Base-by-base conservation (phyloP, 2,797 vertebrate species). In the Sciurus carolinensis region DNA sequence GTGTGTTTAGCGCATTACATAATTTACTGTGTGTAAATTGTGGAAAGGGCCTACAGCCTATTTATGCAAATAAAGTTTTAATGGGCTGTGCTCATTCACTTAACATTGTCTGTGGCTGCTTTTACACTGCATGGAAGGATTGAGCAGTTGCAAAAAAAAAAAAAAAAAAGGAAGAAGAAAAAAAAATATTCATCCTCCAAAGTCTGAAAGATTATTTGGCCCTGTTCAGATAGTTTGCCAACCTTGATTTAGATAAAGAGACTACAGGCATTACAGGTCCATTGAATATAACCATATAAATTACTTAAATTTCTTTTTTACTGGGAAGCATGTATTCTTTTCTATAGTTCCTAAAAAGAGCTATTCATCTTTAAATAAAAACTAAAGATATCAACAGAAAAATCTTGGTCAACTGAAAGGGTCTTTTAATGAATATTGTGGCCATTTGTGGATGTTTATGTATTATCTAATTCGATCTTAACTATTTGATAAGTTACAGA, bases 1-100 rank as follows among this genome's bases (percentile, higher is more conserved):
- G 28, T 7, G 54, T 44, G 14, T 73, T 72, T 26, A 42, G 6
- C 42, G 22, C 39, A 0, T 80, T 62, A 12, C 28, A 24, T 81
- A 85, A 88, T 64, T 62, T 47, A 14, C 4, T 28, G 20, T 15
- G 1, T 50, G 28, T 10, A 50, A 59, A 82, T 28, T 59, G 5
- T 57, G 30, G 39, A 64, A 91, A 75, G 44, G 39, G 42, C 26
- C 62, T 75, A 39, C 73, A 69, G 52, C 67, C 24, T 92, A 1
- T 79, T 84, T 83, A 71, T 44, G 28, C 47, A 67, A 95, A 90
- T 80, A 69, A 62, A 73, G 26, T 89, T 77, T 79, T 84, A 42
- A 11, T 88, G 54, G 30, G 10, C 72, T 26, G 7, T 59, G 52
- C n/a, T 80, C 39, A 36, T 93, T 88, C 81, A 47, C 26, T 47